Base-by-base conservation (phyloP, 2,888 invertebrate genomes). In the Polydrusus tereticollis region DNA sequence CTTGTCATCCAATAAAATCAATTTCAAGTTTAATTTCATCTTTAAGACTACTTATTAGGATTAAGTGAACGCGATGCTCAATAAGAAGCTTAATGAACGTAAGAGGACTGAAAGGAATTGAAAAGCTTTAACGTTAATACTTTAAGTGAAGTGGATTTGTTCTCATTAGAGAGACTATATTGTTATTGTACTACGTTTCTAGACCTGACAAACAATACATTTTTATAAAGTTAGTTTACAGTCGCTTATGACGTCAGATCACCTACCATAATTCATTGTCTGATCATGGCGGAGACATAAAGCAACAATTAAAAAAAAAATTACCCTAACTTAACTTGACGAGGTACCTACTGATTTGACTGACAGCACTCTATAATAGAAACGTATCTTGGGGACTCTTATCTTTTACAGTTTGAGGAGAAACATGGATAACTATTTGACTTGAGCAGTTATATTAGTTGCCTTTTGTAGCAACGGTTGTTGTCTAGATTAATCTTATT, bases 21-120 rank as follows among this genome's bases (percentile, higher is more conserved):
- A 47, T 47, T 47, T 47, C n/a, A 47, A 47, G 23, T 23, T 47
- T 12, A 47, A 47, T 23, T 47, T 47, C n/a, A 20, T 47, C 21
- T 47, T 47, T 21, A 23, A 12, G 47, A 45, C 20, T 45, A 47
- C 47, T 20, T 47, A 21, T 21, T 21, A n/a, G n/a, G 47, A 47
- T 21, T 47, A 47, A 47, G 8, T 21, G n/a, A 47, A 47, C 23
- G 20, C 12, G 47, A 47, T 23, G 47, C 23, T 47, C 47, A 23
- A 20, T 47, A 20, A 47, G 23, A n/a, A 47, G 21, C 47, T 23
- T 47, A 47, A 47, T 20, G 47, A 47, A 23, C 47, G 23, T 47
- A 47, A 47, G 47, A 12, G 23, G 23, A 47, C 21, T 21, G 7
- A 47, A 21, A 23, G 47, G n/a, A 47, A 47, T 4, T 1, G 47